Evolutionary conservation across 2,888 invertebrate genomes (phyloP), one percentile per base, ranked within the genome.

Genomic region (Nomada ruficornis): DNA sequence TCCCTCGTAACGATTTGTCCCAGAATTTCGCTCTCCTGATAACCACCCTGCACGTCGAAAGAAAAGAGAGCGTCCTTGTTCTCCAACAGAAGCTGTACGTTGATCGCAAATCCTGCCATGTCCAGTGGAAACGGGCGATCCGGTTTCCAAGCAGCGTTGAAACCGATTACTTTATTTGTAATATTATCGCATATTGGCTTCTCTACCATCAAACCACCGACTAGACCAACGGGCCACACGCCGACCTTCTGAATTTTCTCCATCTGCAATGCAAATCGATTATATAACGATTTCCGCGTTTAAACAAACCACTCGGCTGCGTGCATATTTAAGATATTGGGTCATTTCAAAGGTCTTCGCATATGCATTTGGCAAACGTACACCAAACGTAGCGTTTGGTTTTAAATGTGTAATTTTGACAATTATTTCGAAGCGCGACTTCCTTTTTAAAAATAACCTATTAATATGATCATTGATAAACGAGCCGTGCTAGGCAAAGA

Each of bases 21-120:
- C 3, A 98, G 94, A 85, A 98, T 97, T 93, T 97, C 97, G 87
- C 97, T 97, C 93, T 98, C 98, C 94, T 98, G 98, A 93, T 96
- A 97, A 20, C 99, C 99, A 77, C 98, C 96, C 90, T 97, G 96
- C 78, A 98, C 98, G 86, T 97, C 96, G 90, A 97, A 97, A 0
- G 97, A 97, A 94, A 99, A 98, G 83, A 95, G 94, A 0, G 97
- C 98, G 55, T 97, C 95, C 0, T 96, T 96, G 89, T 96, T 96
- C 23, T 96, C 95, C 5, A 97, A 94, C 63, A 98, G 95, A 74
- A 98, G 94, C 23, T 96, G 96, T 2, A 97, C 94, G 92, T 98
- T 98, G 57, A 98, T 96, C 10, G 97, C 98, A 92, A 99, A 99
- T 0, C 98, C 99, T 0, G 99, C 99, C 99, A 99, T 99, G 92